phyloP scores from a whole-genome alignment of 2,888 invertebrate species.

The Hypolimnas misippus region DNA sequence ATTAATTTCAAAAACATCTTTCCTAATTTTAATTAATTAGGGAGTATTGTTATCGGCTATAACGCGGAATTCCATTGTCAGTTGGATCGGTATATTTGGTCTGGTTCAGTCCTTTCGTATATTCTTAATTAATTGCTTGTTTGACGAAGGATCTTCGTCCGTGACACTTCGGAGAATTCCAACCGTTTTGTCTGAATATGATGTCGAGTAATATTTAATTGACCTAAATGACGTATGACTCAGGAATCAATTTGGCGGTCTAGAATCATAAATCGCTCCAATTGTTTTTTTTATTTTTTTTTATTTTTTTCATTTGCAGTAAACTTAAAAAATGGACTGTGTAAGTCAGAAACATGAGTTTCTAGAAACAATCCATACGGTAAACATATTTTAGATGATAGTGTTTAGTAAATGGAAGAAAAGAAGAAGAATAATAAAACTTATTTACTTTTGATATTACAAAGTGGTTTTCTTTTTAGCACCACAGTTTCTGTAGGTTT shows the following conservation, averaged over 20 bases:
- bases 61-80: background rate
- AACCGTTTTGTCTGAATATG: conserved; percentile 18
- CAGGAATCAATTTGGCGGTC: conserved; percentile 15
- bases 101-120: conserved; percentile 41
- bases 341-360: background rate
- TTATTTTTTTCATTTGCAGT: background rate
- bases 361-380: too few relatives aligned
- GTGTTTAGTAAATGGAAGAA: too few relatives aligned
- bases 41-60: conserved; percentile 3
- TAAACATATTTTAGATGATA: too few relatives aligned
- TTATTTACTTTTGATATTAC: too few relatives aligned
- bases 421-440: too few relatives aligned
- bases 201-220: conserved; percentile 30
- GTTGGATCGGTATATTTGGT: conserved; percentile 23
- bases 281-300: background rate
- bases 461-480: too few relatives aligned
- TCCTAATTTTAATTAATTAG: background rate
- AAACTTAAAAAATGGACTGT: background rate
- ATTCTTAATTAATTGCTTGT: conserved; percentile 54
- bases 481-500: too few relatives aligned
- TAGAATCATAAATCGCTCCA: background rate
- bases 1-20: background rate
- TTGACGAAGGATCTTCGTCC: conserved; percentile 48
- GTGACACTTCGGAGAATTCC: conserved; percentile 44
- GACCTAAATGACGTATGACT: conserved; percentile 25